A percentile compares a stretch with the other conserved stretches of the same genome.
Conservation (phyloP, 2,888 invertebrate genomes). For the Eupithecia exiguata region DNA sequence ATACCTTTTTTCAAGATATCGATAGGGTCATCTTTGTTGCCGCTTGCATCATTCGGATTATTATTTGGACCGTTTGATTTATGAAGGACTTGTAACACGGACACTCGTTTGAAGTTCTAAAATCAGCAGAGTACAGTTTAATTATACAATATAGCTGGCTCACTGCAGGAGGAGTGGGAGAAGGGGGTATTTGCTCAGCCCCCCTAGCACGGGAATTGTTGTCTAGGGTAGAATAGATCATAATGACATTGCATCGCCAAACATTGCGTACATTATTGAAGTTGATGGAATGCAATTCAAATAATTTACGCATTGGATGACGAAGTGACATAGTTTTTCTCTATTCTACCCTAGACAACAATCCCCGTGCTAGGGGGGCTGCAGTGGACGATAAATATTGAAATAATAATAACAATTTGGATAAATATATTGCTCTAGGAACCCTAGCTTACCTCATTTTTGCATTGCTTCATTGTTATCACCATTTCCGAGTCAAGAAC, state of each 20-base stretch:
- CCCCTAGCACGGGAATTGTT: too few species aligned
- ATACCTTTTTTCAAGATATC: slow-evolving; percentile 69
- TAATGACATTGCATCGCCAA: too few species aligned
- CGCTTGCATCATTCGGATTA: slow-evolving; percentile 34
- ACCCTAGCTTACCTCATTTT: slow-evolving; percentile 60
- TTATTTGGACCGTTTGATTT: slow-evolving; percentile 65
- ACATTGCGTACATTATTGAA: too few species aligned
- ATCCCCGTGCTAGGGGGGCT: too few species aligned
- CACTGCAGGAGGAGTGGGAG: background rate
- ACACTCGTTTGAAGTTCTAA: slow-evolving; percentile 69
- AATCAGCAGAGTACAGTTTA: slow-evolving; percentile 37
- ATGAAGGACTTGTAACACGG: slow-evolving; percentile 74
- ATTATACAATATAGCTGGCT: background rate
- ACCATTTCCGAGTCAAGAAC: slow-evolving; percentile 74
- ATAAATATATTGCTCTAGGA: background rate
- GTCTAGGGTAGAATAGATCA: too few species aligned
- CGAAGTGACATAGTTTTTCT: too few species aligned
- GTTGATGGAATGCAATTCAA: too few species aligned
- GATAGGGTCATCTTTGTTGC: slow-evolving; percentile 66
- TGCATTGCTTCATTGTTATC: slow-evolving; percentile 74
- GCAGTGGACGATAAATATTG: background rate
- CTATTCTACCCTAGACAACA: too few species aligned
- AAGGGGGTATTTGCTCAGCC: background rate
- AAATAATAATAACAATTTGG: background rate
- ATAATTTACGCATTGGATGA: too few species aligned